Evolutionary conservation across 1,140 invertebrate genomes (phyloP).

Genomic region (Drosophila kanapiae): DNA sequence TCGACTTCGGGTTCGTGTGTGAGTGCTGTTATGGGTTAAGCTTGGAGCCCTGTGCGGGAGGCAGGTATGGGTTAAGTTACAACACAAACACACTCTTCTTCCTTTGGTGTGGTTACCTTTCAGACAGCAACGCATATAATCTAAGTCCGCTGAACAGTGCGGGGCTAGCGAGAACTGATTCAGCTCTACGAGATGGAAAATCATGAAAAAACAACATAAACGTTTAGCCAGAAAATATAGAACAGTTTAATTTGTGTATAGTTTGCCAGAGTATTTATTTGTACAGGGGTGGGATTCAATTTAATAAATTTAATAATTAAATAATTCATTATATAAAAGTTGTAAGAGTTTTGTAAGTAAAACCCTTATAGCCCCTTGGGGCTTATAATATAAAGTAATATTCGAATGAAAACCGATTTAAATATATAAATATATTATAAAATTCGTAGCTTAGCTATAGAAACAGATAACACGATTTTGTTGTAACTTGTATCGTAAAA

Average conservation of each 20-base stretch:
- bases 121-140: slow-evolving; percentile 84
- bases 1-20: slow-evolving; percentile 28
- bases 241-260: not conserved
- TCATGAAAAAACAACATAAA: slow-evolving; percentile 27
- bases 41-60: slow-evolving; percentile 22
- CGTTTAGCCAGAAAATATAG: slow-evolving; percentile 3
- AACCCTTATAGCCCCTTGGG: not conserved
- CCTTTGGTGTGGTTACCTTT: slow-evolving; percentile 72
- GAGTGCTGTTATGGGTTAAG: slow-evolving; percentile 41
- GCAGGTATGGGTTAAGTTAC: slow-evolving; percentile 51
- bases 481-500: too few species aligned
- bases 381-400: not conserved
- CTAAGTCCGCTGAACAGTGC: slow-evolving; percentile 84
- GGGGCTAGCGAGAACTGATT: slow-evolving; percentile 82
- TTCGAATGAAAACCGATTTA: not conserved
- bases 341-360: not conserved
- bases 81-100: slow-evolving; percentile 44
- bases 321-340: too few species aligned
- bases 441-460: too few species aligned
- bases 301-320: too few species aligned
- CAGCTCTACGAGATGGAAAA: slow-evolving; percentile 62
- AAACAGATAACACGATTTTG: too few species aligned
- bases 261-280: not conserved
- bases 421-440: not conserved
- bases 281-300: not conserved